phyloP scores from a whole-genome alignment of 2,888 invertebrate genomes.

The Zhuqinia jingwanae region DNA sequence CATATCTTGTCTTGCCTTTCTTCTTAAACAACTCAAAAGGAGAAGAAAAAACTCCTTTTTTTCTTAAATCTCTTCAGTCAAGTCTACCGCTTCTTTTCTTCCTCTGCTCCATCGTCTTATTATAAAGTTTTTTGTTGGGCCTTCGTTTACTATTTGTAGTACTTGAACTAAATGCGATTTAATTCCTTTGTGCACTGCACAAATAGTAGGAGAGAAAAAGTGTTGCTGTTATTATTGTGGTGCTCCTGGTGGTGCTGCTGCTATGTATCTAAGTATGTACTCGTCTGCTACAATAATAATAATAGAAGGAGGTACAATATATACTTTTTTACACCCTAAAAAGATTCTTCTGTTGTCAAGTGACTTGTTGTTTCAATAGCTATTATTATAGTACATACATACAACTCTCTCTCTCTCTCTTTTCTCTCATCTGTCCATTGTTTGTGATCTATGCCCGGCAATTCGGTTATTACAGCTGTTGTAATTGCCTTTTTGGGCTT shows the following conservation, averaged over 20 bases:
- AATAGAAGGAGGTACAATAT: too few species aligned
- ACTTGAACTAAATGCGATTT: slow-evolving; percentile 53
- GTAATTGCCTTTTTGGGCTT: slow-evolving; percentile 54
- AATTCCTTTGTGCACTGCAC: slow-evolving; percentile 20
- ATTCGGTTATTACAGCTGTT: slow-evolving; percentile 53
- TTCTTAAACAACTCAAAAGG: neutral
- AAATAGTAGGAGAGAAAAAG: neutral
- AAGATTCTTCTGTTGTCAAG: neutral
- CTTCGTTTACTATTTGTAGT: neutral
- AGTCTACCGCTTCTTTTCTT: slow-evolving; percentile 37
- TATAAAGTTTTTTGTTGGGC: too few species aligned
- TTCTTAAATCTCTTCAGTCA: slow-evolving; percentile 33
- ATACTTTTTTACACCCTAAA: too few species aligned
- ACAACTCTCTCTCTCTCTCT: too few species aligned
- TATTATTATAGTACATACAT: slow-evolving; percentile 16
- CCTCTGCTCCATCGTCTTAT: neutral
- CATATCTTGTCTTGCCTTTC: slow-evolving; percentile 42
- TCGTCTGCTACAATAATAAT: too few species aligned
- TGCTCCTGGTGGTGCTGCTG: neutral
- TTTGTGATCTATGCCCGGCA: slow-evolving; percentile 60
- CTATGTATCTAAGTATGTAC: neutral
- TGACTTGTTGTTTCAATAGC: slow-evolving; percentile 50
- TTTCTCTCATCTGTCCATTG: slow-evolving; percentile 52
- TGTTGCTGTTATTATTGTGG: neutral
- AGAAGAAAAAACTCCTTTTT: neutral